These are phyloP conservation scores for Myopa testacea DNA, from an alignment of 2,888 invertebrate genomes.

Conservation along the genomic window DNA sequence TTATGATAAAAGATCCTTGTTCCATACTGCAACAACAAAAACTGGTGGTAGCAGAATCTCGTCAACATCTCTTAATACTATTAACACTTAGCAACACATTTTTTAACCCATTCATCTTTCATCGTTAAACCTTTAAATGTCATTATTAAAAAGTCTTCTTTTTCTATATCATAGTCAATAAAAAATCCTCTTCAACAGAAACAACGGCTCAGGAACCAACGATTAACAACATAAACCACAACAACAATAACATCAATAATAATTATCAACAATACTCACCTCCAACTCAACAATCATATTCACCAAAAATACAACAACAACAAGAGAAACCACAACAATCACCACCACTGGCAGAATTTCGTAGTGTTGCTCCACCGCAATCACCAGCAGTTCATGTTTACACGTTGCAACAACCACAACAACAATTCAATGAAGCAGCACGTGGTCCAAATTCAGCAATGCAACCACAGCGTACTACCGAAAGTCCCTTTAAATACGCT, in stretches of 20 bases:
- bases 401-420: constrained; percentile 46
- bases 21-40: no score
- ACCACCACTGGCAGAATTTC: constrained; percentile 56
- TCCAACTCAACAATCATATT: constrained; percentile 41
- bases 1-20: no score
- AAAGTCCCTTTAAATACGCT: neutral
- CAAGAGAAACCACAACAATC: constrained; percentile 53
- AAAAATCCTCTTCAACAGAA: constrained; percentile 45
- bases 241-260: constrained; percentile 47
- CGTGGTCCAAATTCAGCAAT: constrained; percentile 6
- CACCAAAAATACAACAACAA: constrained; percentile 43
- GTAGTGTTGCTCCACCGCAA: constrained; percentile 62
- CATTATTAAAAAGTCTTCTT: neutral
- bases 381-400: constrained; percentile 59
- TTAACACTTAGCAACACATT: no score
- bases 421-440: neutral
- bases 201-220: constrained; percentile 49
- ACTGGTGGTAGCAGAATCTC: no score
- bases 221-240: constrained; percentile 49
- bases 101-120: no score
- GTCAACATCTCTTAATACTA: no score
- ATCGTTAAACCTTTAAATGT: no score
- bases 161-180: constrained; percentile 31
- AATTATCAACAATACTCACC: constrained; percentile 49
- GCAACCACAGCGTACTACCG: constrained; percentile 39